These are phyloP conservation scores for Anguilla rostrata DNA, from an alignment of 2,113 vertebrate genomes.

Conservation along the genomic window DNA sequence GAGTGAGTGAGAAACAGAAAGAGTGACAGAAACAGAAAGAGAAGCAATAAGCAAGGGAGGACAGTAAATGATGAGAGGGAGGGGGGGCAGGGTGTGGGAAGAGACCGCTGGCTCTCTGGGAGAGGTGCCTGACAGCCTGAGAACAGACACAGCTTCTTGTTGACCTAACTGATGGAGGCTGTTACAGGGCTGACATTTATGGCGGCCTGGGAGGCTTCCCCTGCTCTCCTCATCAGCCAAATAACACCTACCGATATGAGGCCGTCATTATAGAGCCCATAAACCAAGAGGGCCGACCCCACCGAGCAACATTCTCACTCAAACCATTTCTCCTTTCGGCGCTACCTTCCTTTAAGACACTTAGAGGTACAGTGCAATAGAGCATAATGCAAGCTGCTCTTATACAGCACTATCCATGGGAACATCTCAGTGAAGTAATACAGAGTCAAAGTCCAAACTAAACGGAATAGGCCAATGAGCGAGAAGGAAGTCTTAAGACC, in stretches of 20 bases:
- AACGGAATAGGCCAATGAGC: not conserved
- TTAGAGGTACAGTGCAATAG: not conserved
- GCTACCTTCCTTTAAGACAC: not conserved
- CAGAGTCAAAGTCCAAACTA: not conserved
- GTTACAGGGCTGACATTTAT: constrained; percentile 34
- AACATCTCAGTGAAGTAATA: too few species aligned
- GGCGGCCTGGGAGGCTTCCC: not conserved
- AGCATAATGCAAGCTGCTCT: not conserved
- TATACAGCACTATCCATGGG: too few species aligned
- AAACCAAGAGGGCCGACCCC: not conserved
- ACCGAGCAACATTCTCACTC: not conserved
- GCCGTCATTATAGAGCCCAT: not conserved
- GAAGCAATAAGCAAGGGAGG: constrained; percentile 5
- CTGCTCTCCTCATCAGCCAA: constrained; percentile 1
- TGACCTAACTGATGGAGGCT: constrained; percentile 38
- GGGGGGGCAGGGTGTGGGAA: constrained; percentile 44
- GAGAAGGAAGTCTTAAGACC: too few species aligned
- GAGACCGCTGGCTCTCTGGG: constrained; percentile 7
- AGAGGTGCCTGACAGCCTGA: constrained; percentile 36
- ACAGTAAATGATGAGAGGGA: constrained; percentile 12
- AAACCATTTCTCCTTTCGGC: not conserved
- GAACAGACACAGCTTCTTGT: constrained; percentile 40
- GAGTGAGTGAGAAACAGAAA: not conserved
- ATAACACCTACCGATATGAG: not conserved
- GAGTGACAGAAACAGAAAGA: constrained; percentile 1